Conservation (phyloP, 2,888 invertebrate genomes). For the Mesochorus sp. region DNA sequence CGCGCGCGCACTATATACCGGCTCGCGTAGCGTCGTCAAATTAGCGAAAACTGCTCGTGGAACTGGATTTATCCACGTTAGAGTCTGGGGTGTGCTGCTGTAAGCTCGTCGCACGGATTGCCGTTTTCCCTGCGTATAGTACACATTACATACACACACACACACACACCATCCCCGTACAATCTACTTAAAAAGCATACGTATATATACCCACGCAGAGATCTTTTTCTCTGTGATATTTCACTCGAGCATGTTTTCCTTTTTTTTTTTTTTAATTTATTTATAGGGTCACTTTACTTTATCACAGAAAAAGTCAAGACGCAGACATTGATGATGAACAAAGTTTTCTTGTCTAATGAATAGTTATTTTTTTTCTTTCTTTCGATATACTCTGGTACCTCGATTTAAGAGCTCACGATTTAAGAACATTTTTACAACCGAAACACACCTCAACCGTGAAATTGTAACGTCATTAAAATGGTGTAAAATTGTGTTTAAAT, state of each 20-base stretch:
- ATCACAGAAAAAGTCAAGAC: neutral
- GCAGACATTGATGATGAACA: constrained; percentile 3
- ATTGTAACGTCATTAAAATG: too few relatives aligned
- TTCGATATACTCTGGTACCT: too few relatives aligned
- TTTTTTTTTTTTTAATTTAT: neutral
- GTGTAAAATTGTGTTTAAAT: too few relatives aligned
- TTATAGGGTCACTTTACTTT: too few relatives aligned
- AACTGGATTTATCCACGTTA: constrained; percentile 73
- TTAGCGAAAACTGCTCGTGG: constrained; percentile 78
- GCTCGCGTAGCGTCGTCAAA: constrained; percentile 76
- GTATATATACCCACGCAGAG: neutral
- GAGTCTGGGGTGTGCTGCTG: constrained; percentile 6
- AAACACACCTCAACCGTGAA: too few relatives aligned
- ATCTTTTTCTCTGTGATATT: neutral
- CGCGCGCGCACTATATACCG: too few relatives aligned
- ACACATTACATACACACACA: neutral
- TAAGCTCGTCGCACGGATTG: constrained; percentile 29
- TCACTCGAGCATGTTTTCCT: neutral
- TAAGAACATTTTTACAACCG: too few relatives aligned
- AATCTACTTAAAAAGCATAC: constrained; percentile 46
- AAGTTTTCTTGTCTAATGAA: neutral
- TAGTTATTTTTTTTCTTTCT: too few relatives aligned
- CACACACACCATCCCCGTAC: constrained; percentile 9
- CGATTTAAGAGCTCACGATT: too few relatives aligned
- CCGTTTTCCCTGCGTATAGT: neutral